Percentiles rank a stretch among this genome's conserved stretches.
Conservation (phyloP, 2,888 invertebrate genomes). For the Mystacides longicornis region DNA sequence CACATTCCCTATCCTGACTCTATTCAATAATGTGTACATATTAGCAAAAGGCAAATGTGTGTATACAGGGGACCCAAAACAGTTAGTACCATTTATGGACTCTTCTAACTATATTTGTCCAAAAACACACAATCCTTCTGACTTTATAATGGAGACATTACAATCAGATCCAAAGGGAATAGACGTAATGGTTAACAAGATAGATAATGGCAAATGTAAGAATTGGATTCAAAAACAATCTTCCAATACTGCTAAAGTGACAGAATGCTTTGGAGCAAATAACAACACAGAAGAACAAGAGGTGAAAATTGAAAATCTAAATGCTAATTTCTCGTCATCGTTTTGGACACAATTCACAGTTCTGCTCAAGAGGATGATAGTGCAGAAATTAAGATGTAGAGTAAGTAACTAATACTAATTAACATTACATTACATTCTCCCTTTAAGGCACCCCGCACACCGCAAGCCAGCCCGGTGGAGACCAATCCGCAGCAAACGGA, state of each 20-base stretch:
- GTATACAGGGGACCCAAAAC: slow-evolving; percentile 59
- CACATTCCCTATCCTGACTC: slow-evolving; percentile 65
- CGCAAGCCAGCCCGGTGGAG: no score
- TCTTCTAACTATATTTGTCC: slow-evolving; percentile 62
- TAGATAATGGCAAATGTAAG: slow-evolving; percentile 38
- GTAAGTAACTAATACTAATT: slow-evolving; percentile 32
- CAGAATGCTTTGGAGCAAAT: slow-evolving; percentile 18
- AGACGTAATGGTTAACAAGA: slow-evolving; percentile 30
- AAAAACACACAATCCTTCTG: slow-evolving; percentile 71
- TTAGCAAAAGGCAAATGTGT: slow-evolving; percentile 58
- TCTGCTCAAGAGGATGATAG: slow-evolving; percentile 46
- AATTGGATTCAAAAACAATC: slow-evolving; percentile 6
- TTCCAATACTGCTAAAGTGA: not conserved
- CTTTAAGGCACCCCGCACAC: no score
- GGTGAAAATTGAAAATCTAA: slow-evolving; percentile 42
- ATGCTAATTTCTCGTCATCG: slow-evolving; percentile 43
- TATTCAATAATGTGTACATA: slow-evolving; percentile 67
- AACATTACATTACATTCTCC: not conserved
- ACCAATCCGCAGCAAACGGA: no score
- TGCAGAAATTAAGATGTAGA: slow-evolving; percentile 49
- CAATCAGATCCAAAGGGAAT: slow-evolving; percentile 32
- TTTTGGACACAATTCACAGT: slow-evolving; percentile 49
- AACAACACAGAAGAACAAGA: slow-evolving; percentile 43
- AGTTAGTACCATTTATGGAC: slow-evolving; percentile 62
- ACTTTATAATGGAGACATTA: slow-evolving; percentile 52